Evolutionary conservation across 2,888 invertebrate genomes (phyloP), one percentile per base, ranked within the genome.

Genomic region (Cerastoderma edule): DNA sequence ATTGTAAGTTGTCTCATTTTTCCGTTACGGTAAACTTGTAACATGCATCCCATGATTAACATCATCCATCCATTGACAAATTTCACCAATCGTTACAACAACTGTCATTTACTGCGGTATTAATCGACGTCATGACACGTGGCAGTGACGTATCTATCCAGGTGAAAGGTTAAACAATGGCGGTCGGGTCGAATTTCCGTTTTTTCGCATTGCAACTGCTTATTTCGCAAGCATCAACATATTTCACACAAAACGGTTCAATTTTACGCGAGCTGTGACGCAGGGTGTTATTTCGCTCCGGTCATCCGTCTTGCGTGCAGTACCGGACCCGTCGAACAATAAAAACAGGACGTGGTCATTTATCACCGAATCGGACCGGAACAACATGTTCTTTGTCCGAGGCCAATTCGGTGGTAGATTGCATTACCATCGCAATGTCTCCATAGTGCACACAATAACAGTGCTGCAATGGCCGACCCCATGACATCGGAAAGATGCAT

Each of bases 371-470:
- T 60, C 57, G 60, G 57, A 68, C 60, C 46, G 32, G 39, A 57
- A 50, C 68, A 57, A n/a, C 46, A 39, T 48, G 68, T n/a, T 28
- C 30, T 60, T 60, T 65, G 65, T 46, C 46, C 60, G 16, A 39
- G 44, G 60, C 48, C 39, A 67, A 39, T 57, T 67, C 24, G 67
- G 50, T 39, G 56, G 56, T 54, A 72, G 53, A 78, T 78, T 74
- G 50, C 70, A 71, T 78, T 74, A 66, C 78, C 33, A 33, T 39
- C 71, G 68, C 74, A 35, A 67, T 66, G 74, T 70, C 71, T n/a
- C 78, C 78, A 78, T 78, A 78, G 67, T 78, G 78, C 78, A 78
- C 78, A 44, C 68, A 46, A 44, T 67, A 70, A 78, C 78, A 78
- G 72, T 78, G 78, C 56, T 64, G 74, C 64, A 67, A 71, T 74